A percentile compares a stretch with the other conserved stretches of the same genome.
Conservation (phyloP, 2,888 invertebrate species). For the Anorthoa munda region DNA sequence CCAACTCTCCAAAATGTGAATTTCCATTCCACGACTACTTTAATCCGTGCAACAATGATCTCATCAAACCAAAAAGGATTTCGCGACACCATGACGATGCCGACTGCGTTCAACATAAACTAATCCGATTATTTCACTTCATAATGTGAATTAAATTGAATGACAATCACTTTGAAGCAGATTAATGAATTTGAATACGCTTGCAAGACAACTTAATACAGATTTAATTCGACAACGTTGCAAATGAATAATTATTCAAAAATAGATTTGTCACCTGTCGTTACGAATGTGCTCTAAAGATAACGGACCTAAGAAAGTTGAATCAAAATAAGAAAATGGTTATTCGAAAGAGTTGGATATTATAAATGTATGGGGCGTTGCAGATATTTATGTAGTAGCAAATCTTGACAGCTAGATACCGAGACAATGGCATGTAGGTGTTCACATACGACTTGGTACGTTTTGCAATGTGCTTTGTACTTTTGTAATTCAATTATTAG, state of each 20-base stretch:
- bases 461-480: conserved; percentile 13
- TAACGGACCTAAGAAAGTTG: neutral
- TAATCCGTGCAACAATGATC: conserved; percentile 62
- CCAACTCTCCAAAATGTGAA: neutral
- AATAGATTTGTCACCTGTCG: conserved; percentile 33
- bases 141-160: conserved; percentile 63
- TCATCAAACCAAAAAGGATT: conserved; percentile 63
- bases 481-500: conserved; percentile 13
- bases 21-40: conserved; percentile 42
- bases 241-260: conserved; percentile 2
- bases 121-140: conserved; percentile 65
- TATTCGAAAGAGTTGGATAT: conserved; percentile 17
- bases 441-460: neutral
- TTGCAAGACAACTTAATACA: conserved; percentile 26
- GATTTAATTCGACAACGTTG: conserved; percentile 28
- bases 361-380: conserved; percentile 27
- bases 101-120: conserved; percentile 35
- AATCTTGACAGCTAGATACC: conserved; percentile 31
- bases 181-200: conserved; percentile 47
- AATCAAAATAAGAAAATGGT: conserved; percentile 1
- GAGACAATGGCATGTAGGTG: conserved; percentile 52
- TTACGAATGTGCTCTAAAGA: neutral
- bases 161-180: conserved; percentile 56
- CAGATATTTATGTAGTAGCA: conserved; percentile 20
- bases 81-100: conserved; percentile 57